Conservation (phyloP, 2,888 invertebrate species). For the Endotricha flammealis region DNA sequence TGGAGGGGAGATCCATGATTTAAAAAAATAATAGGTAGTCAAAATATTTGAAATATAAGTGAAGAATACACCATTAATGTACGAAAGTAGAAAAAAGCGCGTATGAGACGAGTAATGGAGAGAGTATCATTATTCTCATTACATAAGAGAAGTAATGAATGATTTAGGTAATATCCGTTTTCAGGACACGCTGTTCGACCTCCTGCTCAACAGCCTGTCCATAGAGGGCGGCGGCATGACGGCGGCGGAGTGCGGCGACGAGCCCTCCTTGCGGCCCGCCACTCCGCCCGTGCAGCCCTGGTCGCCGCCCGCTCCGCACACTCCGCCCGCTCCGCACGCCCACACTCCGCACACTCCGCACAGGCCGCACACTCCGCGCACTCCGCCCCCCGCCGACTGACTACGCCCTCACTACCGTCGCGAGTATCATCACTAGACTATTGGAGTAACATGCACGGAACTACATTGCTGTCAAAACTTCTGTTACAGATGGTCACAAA, state of each 20-base stretch:
- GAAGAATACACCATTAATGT: too few relatives aligned
- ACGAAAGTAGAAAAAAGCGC: too few relatives aligned
- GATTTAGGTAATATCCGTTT: neutral
- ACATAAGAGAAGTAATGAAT: too few relatives aligned
- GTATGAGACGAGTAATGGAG: too few relatives aligned
- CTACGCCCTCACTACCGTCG: constrained; percentile 19
- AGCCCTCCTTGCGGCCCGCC: constrained; percentile 28
- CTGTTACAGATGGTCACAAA: too few relatives aligned
- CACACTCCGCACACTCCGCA: constrained; percentile 12
- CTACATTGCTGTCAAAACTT: too few relatives aligned
- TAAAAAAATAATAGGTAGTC: too few relatives aligned
- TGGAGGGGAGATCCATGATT: too few relatives aligned
- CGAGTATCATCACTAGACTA: constrained; percentile 34
- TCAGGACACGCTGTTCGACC: constrained; percentile 68
- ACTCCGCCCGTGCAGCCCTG: constrained; percentile 61
- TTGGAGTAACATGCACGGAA: constrained; percentile 8
- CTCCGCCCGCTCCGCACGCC: constrained; percentile 19
- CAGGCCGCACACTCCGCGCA: constrained; percentile 14
- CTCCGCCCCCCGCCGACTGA: constrained; percentile 5
- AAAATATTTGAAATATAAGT: too few relatives aligned
- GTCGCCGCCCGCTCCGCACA: constrained; percentile 37
- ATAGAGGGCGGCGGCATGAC: constrained; percentile 33
- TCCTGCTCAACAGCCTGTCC: constrained; percentile 59
- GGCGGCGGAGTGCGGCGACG: constrained; percentile 16
- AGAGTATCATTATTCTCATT: too few relatives aligned